A percentile compares a stretch with the other conserved stretches of the same genome.
phyloP scores from a whole-genome alignment of 1,140 invertebrate species.

The Drosophila gunungcola region DNA sequence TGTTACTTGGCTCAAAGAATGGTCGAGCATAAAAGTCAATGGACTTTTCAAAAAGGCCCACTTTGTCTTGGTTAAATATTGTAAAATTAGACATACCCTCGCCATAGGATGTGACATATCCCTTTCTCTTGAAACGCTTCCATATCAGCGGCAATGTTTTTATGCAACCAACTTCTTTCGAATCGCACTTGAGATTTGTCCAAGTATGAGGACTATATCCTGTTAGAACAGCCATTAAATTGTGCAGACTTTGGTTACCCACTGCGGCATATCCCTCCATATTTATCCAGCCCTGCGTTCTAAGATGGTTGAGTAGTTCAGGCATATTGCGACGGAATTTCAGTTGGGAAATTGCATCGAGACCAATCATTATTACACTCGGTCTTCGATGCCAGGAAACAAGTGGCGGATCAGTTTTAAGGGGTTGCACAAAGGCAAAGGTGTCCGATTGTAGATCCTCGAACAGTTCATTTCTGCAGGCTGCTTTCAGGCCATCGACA shows the following conservation, averaged over 20 bases:
- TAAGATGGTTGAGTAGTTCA: constrained; percentile 88
- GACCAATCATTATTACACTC: constrained; percentile 89
- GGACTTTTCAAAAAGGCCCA: constrained; percentile 90
- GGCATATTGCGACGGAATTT: constrained; percentile 91
- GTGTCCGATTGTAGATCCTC: constrained; percentile 5
- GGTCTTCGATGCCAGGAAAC: constrained; percentile 2
- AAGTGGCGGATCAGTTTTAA: no score
- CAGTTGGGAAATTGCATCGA: constrained; percentile 92
- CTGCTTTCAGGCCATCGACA: background rate
- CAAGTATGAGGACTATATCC: constrained; percentile 86
- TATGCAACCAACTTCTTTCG: background rate
- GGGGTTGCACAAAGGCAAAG: constrained; percentile 14
- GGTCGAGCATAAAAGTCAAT: constrained; percentile 93
- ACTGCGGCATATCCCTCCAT: constrained; percentile 85
- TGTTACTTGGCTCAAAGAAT: constrained; percentile 88
- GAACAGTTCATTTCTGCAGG: background rate
- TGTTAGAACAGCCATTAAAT: constrained; percentile 90
- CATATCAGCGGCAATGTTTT: constrained; percentile 87
- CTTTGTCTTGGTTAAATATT: constrained; percentile 91
- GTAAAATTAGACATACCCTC: constrained; percentile 91
- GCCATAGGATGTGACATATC: constrained; percentile 91
- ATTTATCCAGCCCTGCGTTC: constrained; percentile 85
- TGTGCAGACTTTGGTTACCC: constrained; percentile 91
- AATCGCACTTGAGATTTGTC: constrained; percentile 87
- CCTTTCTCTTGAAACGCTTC: constrained; percentile 89